phyloP scores from a whole-genome alignment of 2,113 vertebrate species.

The Tretioscincus oriximinensis region DNA sequence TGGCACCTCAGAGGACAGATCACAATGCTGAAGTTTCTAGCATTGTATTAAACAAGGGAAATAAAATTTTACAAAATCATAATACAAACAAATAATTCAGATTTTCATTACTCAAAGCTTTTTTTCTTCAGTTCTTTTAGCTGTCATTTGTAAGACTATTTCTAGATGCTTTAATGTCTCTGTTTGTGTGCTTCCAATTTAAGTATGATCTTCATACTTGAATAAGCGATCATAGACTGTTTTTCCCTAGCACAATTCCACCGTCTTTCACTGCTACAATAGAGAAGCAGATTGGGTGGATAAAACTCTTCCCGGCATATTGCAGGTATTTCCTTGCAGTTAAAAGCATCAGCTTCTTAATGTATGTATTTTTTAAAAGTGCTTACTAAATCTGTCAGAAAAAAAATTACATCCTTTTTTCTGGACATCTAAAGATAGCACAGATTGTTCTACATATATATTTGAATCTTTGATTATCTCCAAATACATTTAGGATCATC shows the following conservation, averaged over 20 bases:
- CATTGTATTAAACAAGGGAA: no score
- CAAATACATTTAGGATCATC: neutral
- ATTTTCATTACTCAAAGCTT: neutral
- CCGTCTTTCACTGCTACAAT: neutral
- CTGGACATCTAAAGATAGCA: neutral
- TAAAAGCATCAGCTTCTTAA: neutral
- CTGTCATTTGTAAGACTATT: neutral
- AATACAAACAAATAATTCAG: neutral
- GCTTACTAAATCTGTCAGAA: neutral
- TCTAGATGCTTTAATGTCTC: neutral
- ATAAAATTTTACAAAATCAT: no score
- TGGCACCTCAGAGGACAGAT: no score
- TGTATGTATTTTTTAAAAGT: neutral
- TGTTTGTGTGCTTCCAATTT: neutral
- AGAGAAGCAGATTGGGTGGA: neutral
- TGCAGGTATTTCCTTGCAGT: no score
- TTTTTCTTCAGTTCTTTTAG: neutral
- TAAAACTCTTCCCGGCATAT: neutral
- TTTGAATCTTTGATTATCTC: neutral
- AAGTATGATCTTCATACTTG: neutral
- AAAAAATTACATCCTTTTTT: neutral
- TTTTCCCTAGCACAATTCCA: neutral
- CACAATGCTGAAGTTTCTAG: no score
- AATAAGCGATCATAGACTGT: neutral
- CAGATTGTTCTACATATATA: neutral